These are phyloP conservation scores for Bombus pyrosoma DNA, from an alignment of 1,140 invertebrate species.

Conservation along the genomic window DNA sequence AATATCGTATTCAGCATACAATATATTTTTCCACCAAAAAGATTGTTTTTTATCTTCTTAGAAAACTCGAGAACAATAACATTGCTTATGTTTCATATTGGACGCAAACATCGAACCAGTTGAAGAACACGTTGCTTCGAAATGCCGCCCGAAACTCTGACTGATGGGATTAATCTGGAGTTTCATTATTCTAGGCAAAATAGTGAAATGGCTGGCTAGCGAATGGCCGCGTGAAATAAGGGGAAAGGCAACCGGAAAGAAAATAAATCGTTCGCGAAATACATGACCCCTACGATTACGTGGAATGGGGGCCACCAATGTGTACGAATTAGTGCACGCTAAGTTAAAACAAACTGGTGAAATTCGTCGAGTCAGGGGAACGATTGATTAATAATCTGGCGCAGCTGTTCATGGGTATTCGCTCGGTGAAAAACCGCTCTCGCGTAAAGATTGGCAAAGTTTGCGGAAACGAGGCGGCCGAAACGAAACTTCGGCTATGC, in stretches of 20 bases:
- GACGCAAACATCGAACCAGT: background rate
- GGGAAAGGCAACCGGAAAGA: background rate
- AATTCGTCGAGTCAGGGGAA: background rate
- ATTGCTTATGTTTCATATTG: background rate
- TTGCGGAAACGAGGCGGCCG: conserved; percentile 1
- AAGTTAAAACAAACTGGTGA: conserved; percentile 41
- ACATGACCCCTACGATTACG: background rate
- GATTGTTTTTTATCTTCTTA: background rate
- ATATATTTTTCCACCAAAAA: background rate
- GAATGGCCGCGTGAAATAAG: background rate
- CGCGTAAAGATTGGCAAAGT: conserved; percentile 38
- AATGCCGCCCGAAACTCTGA: background rate
- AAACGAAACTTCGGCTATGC: background rate
- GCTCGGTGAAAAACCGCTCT: conserved; percentile 19
- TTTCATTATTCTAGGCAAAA: background rate
- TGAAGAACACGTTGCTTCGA: background rate
- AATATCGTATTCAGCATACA: too few relatives aligned
- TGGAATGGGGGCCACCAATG: too few relatives aligned
- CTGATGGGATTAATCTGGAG: background rate
- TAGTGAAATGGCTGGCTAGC: background rate
- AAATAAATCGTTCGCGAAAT: conserved; percentile 35
- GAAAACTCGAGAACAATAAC: background rate
- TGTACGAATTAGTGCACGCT: conserved; percentile 16
- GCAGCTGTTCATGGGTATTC: conserved; percentile 26
- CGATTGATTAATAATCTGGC: conserved; percentile 47